Evolutionary conservation across 2,113 vertebrate species (phyloP).

Genomic region (Vicugna pacos): DNA sequence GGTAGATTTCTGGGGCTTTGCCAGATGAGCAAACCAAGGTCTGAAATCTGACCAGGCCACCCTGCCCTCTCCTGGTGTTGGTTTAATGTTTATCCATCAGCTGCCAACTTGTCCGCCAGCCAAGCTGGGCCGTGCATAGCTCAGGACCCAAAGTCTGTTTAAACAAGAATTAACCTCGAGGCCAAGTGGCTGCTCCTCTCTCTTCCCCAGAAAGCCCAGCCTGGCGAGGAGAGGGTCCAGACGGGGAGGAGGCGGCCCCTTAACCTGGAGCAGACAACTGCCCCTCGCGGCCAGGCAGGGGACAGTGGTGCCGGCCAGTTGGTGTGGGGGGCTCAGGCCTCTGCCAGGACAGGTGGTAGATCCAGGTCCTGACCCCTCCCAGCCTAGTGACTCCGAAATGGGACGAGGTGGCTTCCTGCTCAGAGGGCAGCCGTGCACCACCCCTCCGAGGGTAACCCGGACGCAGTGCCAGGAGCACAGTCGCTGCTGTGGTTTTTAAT

Average conservation of each 20-base stretch:
- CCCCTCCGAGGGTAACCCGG: accelerated
- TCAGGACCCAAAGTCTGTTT: conserved; percentile 3
- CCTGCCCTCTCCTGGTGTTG: neutral
- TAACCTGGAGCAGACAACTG: neutral
- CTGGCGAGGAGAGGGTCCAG: neutral
- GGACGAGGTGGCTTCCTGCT: neutral
- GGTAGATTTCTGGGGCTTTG: neutral
- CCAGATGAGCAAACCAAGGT: neutral
- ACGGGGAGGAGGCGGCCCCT: accelerated
- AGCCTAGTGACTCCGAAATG: neutral
- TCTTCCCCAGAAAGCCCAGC: neutral
- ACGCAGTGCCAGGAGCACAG: accelerated
- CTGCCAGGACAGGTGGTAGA: neutral
- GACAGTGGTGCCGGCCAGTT: accelerated
- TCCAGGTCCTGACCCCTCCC: neutral
- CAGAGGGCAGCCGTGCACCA: neutral
- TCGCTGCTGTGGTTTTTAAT: neutral
- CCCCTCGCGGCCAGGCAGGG: accelerated
- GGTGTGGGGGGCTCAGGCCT: accelerated
- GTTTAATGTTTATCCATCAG: neutral
- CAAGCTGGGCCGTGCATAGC: neutral
- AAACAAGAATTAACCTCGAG: neutral
- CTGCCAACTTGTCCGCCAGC: conserved; percentile 5
- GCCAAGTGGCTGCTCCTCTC: neutral
- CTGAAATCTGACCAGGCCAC: neutral